Evolutionary conservation across 2,113 vertebrate species (phyloP).

Genomic region (Tychaedon coryphoeus): DNA sequence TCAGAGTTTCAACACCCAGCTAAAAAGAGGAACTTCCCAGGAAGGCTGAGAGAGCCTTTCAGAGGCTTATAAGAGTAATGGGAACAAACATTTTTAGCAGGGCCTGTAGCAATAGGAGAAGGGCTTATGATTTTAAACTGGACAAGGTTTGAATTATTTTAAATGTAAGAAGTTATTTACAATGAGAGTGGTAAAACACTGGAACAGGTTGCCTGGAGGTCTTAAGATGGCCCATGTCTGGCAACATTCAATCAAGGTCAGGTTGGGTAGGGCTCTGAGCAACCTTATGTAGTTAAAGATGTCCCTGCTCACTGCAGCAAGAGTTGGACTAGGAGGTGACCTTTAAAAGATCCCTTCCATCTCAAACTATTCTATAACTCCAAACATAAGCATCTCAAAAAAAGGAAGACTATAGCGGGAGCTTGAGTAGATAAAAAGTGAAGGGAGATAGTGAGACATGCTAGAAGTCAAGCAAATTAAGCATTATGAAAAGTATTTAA

Average conservation of each 20-base stretch:
- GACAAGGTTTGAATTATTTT: neutral
- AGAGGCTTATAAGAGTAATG: neutral
- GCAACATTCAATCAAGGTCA: neutral
- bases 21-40: neutral
- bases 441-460: neutral
- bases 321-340: neutral
- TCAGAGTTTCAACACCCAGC: neutral
- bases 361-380: neutral
- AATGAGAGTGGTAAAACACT: neutral
- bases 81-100: neutral
- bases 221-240: neutral
- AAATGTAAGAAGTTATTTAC: neutral
- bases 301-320: neutral
- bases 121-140: neutral
- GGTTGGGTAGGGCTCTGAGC: neutral
- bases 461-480: neutral
- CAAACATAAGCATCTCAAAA: neutral
- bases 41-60: neutral
- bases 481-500: neutral
- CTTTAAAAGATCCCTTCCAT: neutral
- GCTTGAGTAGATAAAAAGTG: neutral
- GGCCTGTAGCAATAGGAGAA: neutral
- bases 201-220: neutral
- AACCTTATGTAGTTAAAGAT: neutral
- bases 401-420: neutral